Evolutionary conservation across 2,888 invertebrate species (phyloP).

Genomic region (Macrophya annulata): DNA sequence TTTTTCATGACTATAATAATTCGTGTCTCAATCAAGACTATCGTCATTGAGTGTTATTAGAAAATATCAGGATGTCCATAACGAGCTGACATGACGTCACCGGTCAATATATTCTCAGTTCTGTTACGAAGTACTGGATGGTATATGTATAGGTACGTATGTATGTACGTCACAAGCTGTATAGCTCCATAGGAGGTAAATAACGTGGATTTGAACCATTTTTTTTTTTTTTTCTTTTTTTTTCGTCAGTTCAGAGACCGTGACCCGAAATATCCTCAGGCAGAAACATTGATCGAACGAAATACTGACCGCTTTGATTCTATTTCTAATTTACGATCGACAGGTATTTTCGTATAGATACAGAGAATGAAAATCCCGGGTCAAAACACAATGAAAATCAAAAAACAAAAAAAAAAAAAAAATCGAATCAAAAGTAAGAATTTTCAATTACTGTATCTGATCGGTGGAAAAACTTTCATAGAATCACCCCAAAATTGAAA

Average conservation of each 20-base stretch:
- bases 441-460: neutral
- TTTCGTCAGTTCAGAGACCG: neutral
- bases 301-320: constrained; percentile 26
- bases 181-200: constrained; percentile 20
- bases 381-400: neutral
- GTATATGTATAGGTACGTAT: neutral
- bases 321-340: constrained; percentile 51
- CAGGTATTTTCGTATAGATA: neutral
- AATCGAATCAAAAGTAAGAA: neutral
- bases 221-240: neutral
- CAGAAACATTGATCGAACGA: constrained; percentile 49
- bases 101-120: constrained; percentile 12
- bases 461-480: neutral
- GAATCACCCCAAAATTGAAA: neutral
- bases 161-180: constrained; percentile 30
- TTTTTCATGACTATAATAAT: neutral
- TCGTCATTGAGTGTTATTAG: neutral
- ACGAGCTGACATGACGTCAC: constrained; percentile 6
- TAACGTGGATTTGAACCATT: constrained; percentile 14
- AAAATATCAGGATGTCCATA: neutral
- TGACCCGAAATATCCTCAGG: constrained; percentile 33
- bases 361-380: neutral
- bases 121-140: neutral
- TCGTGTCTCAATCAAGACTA: neutral
- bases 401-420: neutral